Percentiles rank a stretch among this genome's conserved stretches.
Conservation (phyloP, 2,888 invertebrate genomes). For the Cryptus armator region DNA sequence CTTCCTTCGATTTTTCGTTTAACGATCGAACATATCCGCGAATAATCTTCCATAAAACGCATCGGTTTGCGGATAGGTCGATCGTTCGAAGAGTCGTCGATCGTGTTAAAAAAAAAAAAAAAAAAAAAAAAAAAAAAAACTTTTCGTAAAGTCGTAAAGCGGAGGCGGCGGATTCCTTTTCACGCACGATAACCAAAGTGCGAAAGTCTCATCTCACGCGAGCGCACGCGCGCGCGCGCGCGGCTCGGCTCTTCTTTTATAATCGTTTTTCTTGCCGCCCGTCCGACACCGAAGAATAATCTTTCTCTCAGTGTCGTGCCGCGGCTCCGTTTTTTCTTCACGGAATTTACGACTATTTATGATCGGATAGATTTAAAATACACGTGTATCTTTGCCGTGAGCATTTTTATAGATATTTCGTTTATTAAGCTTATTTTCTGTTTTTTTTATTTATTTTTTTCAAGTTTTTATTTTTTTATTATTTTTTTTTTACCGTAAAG, state of each 20-base stretch:
- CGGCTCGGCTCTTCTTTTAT: constrained; percentile 22
- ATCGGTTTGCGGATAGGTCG: background rate
- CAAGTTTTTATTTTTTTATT: too few species aligned
- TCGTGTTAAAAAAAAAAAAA: constrained; percentile 9
- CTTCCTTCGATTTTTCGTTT: constrained; percentile 20
- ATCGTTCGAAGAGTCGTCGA: background rate
- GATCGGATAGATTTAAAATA: constrained; percentile 16
- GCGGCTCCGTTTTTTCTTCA: constrained; percentile 7
- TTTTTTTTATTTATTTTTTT: too few species aligned
- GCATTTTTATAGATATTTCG: background rate
- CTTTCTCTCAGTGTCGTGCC: constrained; percentile 8
- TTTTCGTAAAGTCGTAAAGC: constrained; percentile 37
- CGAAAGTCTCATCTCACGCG: constrained; percentile 25
- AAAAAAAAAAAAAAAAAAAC: background rate
- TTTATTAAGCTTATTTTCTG: background rate
- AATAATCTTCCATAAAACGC: constrained; percentile 25
- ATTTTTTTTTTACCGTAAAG: too few species aligned
- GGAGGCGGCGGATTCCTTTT: constrained; percentile 45
- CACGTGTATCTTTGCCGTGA: background rate
- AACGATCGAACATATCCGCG: constrained; percentile 19
- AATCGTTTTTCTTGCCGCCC: constrained; percentile 27
- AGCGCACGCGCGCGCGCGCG: background rate
- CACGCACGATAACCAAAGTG: constrained; percentile 38
- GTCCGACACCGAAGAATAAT: constrained; percentile 28
- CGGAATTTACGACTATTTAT: constrained; percentile 50